Base-by-base conservation (phyloP, 2,113 vertebrate genomes). In the Hymenochirus boettgeri region DNA sequence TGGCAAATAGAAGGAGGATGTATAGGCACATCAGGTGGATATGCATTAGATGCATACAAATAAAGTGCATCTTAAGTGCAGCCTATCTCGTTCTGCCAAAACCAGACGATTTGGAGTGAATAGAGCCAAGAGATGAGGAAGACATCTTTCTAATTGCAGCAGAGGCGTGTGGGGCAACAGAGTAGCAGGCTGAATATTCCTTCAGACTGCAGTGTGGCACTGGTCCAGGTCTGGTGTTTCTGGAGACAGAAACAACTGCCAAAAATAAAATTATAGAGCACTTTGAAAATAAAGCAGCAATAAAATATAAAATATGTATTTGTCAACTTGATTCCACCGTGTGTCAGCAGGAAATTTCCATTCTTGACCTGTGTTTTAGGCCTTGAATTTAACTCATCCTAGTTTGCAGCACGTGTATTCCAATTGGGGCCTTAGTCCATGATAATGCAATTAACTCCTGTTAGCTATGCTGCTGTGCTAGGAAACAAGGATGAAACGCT, bases 161-260 rank as follows among this genome's bases (percentile, higher is more conserved):
- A 66, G 42, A 65, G 29, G 42, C 37, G n/a, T n/a, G 45, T 39
- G 57, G 33, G 19, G 56, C 29, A 47, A 33, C 48, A 37, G 35
- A 59, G 23, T 39, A 59, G 21, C 46, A 58, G 33, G 64, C 46
- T 10, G 55, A 37, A 35, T 58, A 51, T 66, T 66, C 55, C 31
- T n/a, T n/a, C 29, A 52, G 64, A 67, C 64, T 67, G 64, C 64
- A 67, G 56, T 39, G 35, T 67, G 64, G 64, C 64, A 67, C 45
- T 24, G 56, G 27, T 47, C 47, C 46, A 67, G 33, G 22, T 59
- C 35, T 52, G 21, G 46, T 67, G 33, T 59, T n/a, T 67, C 31
- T 59, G 64, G 64, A 67, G 64, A 52, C 64, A 67, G 31, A 50
- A 37, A 27, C 31, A 59, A 27, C 25, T 58, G 64, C 64, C 64